Base-by-base conservation (phyloP, 2,888 invertebrate genomes). In the Eristalinus aeneus region DNA sequence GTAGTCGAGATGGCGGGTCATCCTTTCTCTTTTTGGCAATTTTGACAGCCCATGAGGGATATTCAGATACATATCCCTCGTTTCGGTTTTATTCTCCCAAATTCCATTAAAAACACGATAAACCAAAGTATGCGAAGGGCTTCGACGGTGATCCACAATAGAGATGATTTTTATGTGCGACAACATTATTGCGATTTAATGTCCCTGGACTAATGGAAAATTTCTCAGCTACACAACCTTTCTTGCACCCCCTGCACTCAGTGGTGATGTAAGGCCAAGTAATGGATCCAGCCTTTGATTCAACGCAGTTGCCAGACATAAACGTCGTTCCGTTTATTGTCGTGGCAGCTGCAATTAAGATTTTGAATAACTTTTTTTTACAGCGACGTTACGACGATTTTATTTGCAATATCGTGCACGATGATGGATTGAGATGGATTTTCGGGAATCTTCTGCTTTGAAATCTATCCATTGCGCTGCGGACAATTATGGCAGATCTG, bases 81-180 rank as follows among this genome's bases (percentile, higher is more conserved):
- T 71, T 81, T 71, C 39, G 56, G 23, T 68, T 77, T 64, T 63
- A 58, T 79, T 77, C 79, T 61, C 56, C 56, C 61, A 71, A 76
- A 63, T 79, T 74, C 84, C 75, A 84, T 84, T 80, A 84, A 84
- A 69, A 74, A 63, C 8, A 56, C 67, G 60, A 72, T 72, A 79
- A 67, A 72, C 58, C 36, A 27, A 31, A 53, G 23, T 56, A 16
- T 46, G 23, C 56, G 46, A 69, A 54, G 61, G 63, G 54, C 56
- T 68, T 60, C 34, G 61, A 63, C n/a, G 65, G 58, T 20, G 53
- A 76, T 56, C 64, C 78, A 74, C 68, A 68, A 68, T 61, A 23
- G 67, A 61, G 53, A 67, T 72, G 84, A 75, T 67, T 80, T 84
- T 84, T 84, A 84, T 84, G 79, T 46, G 67, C 32, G 46, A 39